Evolutionary conservation across 2,797 vertebrate species (phyloP), one percentile per base, ranked within the genome.

Genomic region (Vultur gryphus): DNA sequence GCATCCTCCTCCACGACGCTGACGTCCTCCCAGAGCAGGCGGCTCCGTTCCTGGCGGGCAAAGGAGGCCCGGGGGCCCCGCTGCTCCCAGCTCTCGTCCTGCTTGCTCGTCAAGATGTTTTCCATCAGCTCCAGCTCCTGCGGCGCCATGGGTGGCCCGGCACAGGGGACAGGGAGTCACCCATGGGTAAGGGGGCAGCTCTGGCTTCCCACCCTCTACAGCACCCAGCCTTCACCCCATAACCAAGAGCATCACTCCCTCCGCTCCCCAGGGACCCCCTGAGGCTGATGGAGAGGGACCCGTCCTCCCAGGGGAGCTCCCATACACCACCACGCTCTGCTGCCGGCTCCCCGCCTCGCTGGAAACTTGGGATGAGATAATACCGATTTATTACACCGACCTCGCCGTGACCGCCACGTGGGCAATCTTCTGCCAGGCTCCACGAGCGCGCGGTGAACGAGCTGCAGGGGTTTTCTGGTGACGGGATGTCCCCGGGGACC

Each of bases 91-190:
- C 97, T 95, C 86, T 99, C 99, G 0, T 99, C 99, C 6, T 98
- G 98, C 87, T 98, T 98, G 88, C 97, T 98, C 16, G 92, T 97
- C 95, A 99, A 97, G 84, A 99, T 97, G 6, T 98, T 98, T 62
- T 99, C 99, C 94, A 99, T 97, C 92, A 98, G 97, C 89, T 99
- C 99, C 96, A 98, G 78, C 85, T 99, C 99, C 99, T 99, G 97
- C 4, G 4, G 77, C 6, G 2, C 92, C 43, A 3, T 79, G 87
- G 64, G 16, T 54, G 67, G 91, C 73, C 66, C 61, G 8, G 71
- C 48, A 44, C 49, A 77, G 73, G 33, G 39, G 37, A 76, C 16
- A 77, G 33, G 37, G 81, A n/a, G 18, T 69, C 26, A 77, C n/a
- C 26, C 35, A 7, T 1, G 21, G 44, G 54, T 78, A 54, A 87